Evolutionary conservation across 2,888 invertebrate genomes (phyloP).

Genomic region (Brassicogethes aeneus): DNA sequence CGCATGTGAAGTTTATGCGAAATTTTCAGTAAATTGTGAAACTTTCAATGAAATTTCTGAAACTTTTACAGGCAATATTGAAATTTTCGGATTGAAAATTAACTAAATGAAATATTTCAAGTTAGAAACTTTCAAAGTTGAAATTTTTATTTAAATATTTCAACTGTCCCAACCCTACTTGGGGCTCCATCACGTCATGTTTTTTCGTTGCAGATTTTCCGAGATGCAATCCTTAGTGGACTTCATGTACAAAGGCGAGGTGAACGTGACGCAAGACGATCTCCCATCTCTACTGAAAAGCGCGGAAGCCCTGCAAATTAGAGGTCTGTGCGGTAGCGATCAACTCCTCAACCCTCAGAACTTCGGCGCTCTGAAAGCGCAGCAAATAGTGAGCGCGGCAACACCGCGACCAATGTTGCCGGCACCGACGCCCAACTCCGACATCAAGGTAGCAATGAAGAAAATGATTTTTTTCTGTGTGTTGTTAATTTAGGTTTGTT

Average conservation of each 20-base stretch:
- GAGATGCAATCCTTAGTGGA: conserved; percentile 81
- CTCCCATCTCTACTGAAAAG: conserved; percentile 72
- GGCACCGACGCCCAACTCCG: conserved; percentile 19
- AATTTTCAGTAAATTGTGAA: no score
- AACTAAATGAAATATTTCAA: no score
- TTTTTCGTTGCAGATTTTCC: conserved; percentile 48
- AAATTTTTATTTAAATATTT: not conserved
- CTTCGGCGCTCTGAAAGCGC: conserved; percentile 25
- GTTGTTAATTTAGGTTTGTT: conserved; percentile 11
- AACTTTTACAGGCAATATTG: no score
- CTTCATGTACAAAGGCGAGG: conserved; percentile 87
- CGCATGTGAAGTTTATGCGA: no score
- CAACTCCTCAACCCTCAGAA: conserved; percentile 37
- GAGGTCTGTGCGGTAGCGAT: conserved; percentile 51
- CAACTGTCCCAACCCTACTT: not conserved
- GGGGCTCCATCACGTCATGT: not conserved
- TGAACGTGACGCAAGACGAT: conserved; percentile 78
- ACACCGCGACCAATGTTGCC: conserved; percentile 20
- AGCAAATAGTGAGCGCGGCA: conserved; percentile 24
- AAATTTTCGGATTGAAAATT: no score
- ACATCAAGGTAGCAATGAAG: not conserved
- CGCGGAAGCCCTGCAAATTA: conserved; percentile 74
- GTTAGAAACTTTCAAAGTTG: no score
- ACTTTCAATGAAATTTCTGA: no score
- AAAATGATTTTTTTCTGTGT: conserved; percentile 6